Percentiles rank a stretch among this genome's conserved stretches.
These are phyloP conservation scores for Tethea ocularis DNA, from an alignment of 2,888 invertebrate genomes.

Conservation along the genomic window DNA sequence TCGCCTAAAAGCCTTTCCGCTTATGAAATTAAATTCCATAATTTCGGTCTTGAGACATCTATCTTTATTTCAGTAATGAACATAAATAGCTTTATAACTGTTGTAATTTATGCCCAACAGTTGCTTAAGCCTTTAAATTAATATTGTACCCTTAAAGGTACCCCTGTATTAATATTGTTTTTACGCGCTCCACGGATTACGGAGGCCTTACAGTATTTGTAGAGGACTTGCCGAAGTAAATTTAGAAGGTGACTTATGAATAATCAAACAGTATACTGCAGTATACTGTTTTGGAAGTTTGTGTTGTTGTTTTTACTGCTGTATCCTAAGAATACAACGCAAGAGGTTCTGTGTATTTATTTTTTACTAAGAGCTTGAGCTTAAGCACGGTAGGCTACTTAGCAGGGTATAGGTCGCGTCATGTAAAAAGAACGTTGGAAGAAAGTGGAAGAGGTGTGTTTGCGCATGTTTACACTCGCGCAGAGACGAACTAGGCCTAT, in stretches of 20 bases:
- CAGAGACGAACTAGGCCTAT: no score
- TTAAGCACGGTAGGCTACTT: no score
- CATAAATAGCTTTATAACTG: not conserved
- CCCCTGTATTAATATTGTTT: not conserved
- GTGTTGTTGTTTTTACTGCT: no score
- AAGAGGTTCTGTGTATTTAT: no score
- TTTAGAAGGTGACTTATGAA: slow-evolving; percentile 1
- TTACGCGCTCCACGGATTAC: not conserved
- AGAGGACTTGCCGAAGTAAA: not conserved
- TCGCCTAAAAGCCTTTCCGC: no score
- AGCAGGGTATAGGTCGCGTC: no score
- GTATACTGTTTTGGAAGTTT: not conserved
- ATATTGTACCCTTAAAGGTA: not conserved
- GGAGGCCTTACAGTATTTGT: not conserved
- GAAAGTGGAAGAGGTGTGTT: no score
- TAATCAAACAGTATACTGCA: not conserved
- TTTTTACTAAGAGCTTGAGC: no score
- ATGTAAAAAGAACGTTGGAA: no score
- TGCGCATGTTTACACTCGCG: no score
- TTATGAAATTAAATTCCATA: not conserved
- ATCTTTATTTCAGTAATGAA: not conserved
- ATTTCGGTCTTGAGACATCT: not conserved
- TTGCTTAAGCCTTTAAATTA: not conserved
- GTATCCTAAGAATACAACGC: no score
- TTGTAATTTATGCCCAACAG: not conserved